A percentile compares a stretch with the other conserved stretches of the same genome.
phyloP scores from a whole-genome alignment of 37 sponge, comb jelly and placozoan species.

The Beroe forskalii region DNA sequence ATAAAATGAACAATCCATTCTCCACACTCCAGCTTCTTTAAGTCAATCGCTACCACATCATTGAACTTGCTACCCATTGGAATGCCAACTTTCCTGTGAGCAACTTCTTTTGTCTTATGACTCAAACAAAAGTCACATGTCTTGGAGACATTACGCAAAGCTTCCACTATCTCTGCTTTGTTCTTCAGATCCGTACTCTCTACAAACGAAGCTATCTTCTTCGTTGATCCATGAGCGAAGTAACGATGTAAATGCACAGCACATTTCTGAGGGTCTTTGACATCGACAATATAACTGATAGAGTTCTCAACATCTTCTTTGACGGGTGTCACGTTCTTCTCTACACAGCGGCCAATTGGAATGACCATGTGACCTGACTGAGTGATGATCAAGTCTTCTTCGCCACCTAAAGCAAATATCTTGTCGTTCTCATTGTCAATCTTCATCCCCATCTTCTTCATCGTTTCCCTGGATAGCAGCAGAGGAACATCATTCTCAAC shows the following conservation, averaged over 20 bases:
- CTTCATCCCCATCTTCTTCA: not conserved
- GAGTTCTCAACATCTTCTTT: not conserved
- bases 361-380: not conserved
- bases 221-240: not conserved
- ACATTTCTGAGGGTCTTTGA: not conserved
- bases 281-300: not conserved
- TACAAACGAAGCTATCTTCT: not conserved
- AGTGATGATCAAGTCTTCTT: not conserved
- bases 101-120: not conserved
- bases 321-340: not conserved
- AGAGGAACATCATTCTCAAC: not conserved
- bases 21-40: not conserved
- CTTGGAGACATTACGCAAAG: not conserved
- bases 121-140: not conserved
- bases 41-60: not conserved
- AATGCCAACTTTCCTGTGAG: not conserved
- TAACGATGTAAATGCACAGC: not conserved
- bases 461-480: not conserved
- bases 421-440: not conserved
- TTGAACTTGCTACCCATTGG: not conserved
- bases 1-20: constrained; percentile 2
- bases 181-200: not conserved
- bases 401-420: not conserved
- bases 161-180: not conserved
- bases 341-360: not conserved